Base-by-base conservation (phyloP, 2,113 vertebrate species). In the Colistium nudipinnis region DNA sequence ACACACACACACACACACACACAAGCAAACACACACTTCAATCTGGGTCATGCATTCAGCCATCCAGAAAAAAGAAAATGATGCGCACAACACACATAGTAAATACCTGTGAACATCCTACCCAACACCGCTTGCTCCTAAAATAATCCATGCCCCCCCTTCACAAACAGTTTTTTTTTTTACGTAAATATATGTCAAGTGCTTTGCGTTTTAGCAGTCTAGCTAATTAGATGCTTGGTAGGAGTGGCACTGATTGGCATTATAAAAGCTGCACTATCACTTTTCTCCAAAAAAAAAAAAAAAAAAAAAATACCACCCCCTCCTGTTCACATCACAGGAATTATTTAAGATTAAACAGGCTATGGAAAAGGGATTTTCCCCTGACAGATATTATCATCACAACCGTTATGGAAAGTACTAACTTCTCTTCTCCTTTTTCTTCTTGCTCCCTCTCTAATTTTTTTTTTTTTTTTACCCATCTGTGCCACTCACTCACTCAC, bases 271-370 rank as follows among this genome's bases (percentile, higher is more conserved):
- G 91, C 92, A 80, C 91, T 92, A 93, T 95, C 94, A 94, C 93
- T 92, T 75, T 91, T 89, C 47, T 30, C 33, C 48, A n/a, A n/a
- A n/a, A n/a, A n/a, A n/a, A n/a, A n/a, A n/a, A n/a, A n/a, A n/a
- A n/a, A n/a, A n/a, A n/a, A n/a, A n/a, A n/a, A 48, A 25, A 31
- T 13, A 12, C 12, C 91, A 91, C 91, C 16, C 9, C 11, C 12
- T 8, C 14, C 93, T 94, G 90, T 92, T 94, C 90, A 94, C 94
- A 96, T 95, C 95, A 94, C 92, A 96, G 93, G 94, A 95, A 95
- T 97, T 94, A 96, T 96, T 95, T 90, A 92, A 96, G 94, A 97
- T 96, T 95, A 96, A 96, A 96, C 94, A 94, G 93, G 93, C 93
- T 93, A 85, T 52, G 76, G 93, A 93, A 52, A 56, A 65, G 44